Conservation (phyloP, 1,140 invertebrate species). For the Heliconius hewitsoni region DNA sequence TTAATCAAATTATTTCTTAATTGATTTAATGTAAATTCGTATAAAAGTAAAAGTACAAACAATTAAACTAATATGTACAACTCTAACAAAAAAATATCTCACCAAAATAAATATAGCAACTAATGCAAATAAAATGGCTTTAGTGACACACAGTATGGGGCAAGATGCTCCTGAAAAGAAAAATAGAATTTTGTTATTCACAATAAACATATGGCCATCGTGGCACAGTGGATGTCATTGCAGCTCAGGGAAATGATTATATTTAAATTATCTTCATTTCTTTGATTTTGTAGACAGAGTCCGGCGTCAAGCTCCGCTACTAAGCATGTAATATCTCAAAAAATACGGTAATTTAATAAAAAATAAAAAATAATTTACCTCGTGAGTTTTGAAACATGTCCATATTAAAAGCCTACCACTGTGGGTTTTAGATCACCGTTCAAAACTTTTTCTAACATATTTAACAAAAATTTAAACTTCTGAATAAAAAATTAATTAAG, state of each 20-base stretch:
- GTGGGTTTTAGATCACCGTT: not conserved
- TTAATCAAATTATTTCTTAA: no score
- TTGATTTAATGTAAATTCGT: no score
- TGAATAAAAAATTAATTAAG: not conserved
- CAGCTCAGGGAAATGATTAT: no score
- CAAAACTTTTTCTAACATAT: not conserved
- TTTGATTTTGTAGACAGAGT: no score
- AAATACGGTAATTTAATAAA: not conserved
- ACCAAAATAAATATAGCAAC: constrained; percentile 43
- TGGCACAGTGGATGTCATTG: not conserved
- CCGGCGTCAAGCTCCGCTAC: no score
- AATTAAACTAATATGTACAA: no score
- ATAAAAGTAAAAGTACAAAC: no score
- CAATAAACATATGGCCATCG: not conserved
- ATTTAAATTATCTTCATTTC: no score
- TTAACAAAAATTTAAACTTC: not conserved
- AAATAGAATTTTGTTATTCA: not conserved
- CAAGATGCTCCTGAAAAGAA: constrained; percentile 34
- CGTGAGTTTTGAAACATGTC: not conserved
- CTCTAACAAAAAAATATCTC: constrained; percentile 24
- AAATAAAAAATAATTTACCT: not conserved
- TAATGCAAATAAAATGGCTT: constrained; percentile 35
- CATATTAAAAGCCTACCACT: not conserved
- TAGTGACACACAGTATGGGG: constrained; percentile 39
- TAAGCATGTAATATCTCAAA: no score